Evolutionary conservation across 2,888 invertebrate genomes (phyloP).

Genomic region (Nomada hirtipes): DNA sequence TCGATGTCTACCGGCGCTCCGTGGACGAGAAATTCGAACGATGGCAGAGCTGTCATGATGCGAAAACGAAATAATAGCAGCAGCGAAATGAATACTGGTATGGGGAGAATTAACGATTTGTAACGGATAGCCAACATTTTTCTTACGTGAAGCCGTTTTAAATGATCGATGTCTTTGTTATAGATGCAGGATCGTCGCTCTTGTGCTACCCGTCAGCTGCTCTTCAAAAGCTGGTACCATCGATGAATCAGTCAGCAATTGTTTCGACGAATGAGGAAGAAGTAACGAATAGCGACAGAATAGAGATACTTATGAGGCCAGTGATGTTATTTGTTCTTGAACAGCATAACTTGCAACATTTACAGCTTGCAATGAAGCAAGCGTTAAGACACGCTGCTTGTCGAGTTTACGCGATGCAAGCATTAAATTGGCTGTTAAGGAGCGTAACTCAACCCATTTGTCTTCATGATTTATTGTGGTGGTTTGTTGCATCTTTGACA

Average conservation of each 20-base stretch:
- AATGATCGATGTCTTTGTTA: constrained; percentile 49
- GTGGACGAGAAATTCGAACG: constrained; percentile 86
- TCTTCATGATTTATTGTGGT: constrained; percentile 98
- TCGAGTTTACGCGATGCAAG: constrained; percentile 95
- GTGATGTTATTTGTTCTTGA: constrained; percentile 95
- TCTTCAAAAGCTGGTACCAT: constrained; percentile 91
- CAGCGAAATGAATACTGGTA: constrained; percentile 87
- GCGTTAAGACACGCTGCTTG: constrained; percentile 92
- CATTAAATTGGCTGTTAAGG: constrained; percentile 97
- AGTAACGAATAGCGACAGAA: constrained; percentile 85
- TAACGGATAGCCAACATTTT: too few species aligned
- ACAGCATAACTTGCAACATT: constrained; percentile 93
- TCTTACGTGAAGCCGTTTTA: neutral
- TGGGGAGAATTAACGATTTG: neutral
- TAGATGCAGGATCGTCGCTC: constrained; percentile 91
- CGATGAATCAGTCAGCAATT: constrained; percentile 86
- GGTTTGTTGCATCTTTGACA: constrained; percentile 95
- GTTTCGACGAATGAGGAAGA: constrained; percentile 84
- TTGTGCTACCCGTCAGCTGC: constrained; percentile 96
- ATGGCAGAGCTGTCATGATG: constrained; percentile 87
- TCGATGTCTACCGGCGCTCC: constrained; percentile 92
- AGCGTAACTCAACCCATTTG: constrained; percentile 96
- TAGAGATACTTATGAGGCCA: constrained; percentile 90
- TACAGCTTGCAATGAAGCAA: constrained; percentile 95
- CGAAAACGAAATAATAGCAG: constrained; percentile 90